These are phyloP conservation scores for Salmo trutta DNA, from an alignment of 2,797 vertebrate species.

Conservation along the genomic window DNA sequence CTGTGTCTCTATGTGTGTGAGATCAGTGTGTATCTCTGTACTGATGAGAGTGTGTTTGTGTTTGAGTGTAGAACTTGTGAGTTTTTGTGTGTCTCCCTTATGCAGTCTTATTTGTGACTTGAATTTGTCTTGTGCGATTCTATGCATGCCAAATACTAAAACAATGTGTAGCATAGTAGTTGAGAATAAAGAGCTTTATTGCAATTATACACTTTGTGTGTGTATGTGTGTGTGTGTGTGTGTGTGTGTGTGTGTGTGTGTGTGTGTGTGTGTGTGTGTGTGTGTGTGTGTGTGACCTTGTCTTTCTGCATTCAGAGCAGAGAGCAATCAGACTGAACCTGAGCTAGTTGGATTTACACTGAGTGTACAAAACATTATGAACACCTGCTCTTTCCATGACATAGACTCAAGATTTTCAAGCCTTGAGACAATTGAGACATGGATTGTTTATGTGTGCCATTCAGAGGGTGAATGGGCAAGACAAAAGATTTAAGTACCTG, in stretches of 20 bases:
- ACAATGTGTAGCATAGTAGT: conserved; percentile 70
- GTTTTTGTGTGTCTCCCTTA: conserved; percentile 35
- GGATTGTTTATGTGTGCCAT: no score
- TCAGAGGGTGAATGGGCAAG: no score
- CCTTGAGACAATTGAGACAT: no score
- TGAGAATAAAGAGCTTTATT: conserved; percentile 70
- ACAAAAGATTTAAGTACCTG: no score
- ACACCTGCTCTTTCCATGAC: no score
- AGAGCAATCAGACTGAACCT: no score
- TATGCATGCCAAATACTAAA: conserved; percentile 72
- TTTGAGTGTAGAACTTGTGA: conserved; percentile 25
- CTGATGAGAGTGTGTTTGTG: conserved; percentile 14
- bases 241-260: neutral
- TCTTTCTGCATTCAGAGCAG: neutral
- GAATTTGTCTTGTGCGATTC: conserved; percentile 66
- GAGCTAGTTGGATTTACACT: no score
- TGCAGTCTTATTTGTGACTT: conserved; percentile 49
- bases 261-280: neutral
- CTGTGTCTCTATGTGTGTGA: conserved; percentile 6
- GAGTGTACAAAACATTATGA: no score
- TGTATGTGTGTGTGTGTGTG: neutral
- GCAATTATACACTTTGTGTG: conserved; percentile 29
- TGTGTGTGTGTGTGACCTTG: neutral
- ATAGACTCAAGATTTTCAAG: no score
- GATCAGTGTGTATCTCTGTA: conserved; percentile 27